phyloP scores from a whole-genome alignment of 1,140 invertebrate genomes.

The Belonocnema kinseyi region DNA sequence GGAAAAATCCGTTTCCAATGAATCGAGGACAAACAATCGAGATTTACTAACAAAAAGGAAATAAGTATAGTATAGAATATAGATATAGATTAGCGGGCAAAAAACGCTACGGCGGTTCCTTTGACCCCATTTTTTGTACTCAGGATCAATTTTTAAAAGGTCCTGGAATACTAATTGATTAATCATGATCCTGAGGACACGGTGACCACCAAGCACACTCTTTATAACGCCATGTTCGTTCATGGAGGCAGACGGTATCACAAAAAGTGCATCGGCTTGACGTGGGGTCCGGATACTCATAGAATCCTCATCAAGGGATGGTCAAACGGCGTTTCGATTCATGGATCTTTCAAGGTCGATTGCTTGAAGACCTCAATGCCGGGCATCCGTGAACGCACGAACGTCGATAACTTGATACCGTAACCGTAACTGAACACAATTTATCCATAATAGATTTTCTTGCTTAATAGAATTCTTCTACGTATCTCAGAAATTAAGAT shows the following conservation, averaged over 20 bases:
- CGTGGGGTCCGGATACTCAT: conserved; percentile 20
- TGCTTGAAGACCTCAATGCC: neutral
- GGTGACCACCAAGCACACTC: neutral
- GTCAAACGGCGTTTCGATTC: conserved; percentile 11
- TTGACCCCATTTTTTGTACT: conserved; percentile 52
- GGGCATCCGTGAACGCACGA: neutral
- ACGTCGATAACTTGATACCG: neutral
- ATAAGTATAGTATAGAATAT: conserved; percentile 50
- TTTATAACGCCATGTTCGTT: neutral
- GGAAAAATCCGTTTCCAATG: conserved; percentile 43
- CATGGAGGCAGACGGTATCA: neutral
- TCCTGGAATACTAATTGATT: conserved; percentile 62
- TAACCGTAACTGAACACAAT: neutral
- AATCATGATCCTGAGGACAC: conserved; percentile 54
- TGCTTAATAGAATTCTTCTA: too few relatives aligned
- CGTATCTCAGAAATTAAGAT: too few relatives aligned
- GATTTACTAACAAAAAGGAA: conserved; percentile 18
- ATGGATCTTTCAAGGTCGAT: conserved; percentile 25
- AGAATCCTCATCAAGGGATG: neutral
- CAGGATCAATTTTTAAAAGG: conserved; percentile 49
- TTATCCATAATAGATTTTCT: too few relatives aligned
- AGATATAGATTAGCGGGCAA: conserved; percentile 19
- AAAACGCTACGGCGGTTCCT: conserved; percentile 50
- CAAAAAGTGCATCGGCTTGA: conserved; percentile 16
- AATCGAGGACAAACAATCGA: conserved; percentile 43